Percentiles rank a stretch among this genome's conserved stretches.
Conservation (phyloP, 1,140 invertebrate species). For the Paraescarpia echinospica region DNA sequence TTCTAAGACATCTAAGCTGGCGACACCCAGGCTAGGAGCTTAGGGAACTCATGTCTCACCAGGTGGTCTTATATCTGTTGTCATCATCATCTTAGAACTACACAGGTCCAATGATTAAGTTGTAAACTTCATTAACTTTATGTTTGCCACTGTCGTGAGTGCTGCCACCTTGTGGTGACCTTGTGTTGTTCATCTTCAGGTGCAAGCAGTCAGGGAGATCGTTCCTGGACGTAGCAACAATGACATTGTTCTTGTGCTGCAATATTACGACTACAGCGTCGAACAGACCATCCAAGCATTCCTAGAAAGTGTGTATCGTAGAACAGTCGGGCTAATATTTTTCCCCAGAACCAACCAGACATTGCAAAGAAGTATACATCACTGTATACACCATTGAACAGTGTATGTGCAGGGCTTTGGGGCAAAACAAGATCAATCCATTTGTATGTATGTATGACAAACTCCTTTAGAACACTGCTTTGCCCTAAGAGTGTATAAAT, state of each 20-base stretch:
- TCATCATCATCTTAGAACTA: not conserved
- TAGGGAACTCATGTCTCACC: too few species aligned
- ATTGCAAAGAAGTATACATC: not conserved
- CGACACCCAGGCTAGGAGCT: not conserved
- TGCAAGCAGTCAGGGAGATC: conserved; percentile 50
- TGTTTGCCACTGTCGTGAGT: not conserved
- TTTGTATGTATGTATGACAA: too few species aligned
- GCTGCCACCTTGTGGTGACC: not conserved
- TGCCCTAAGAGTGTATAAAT: too few species aligned
- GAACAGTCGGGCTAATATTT: not conserved
- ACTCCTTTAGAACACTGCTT: too few species aligned
- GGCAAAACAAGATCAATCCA: too few species aligned
- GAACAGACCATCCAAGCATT: conserved; percentile 53
- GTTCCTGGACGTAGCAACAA: conserved; percentile 50
- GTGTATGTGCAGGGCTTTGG: too few species aligned
- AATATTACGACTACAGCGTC: conserved; percentile 55
- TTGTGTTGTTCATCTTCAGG: conserved; percentile 34
- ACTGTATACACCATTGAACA: too few species aligned
- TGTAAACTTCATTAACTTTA: not conserved
- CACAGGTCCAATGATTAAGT: too few species aligned
- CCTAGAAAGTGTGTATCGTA: conserved; percentile 44
- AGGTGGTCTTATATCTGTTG: not conserved
- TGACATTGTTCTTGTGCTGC: conserved; percentile 53
- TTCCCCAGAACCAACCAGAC: not conserved
- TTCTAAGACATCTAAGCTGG: not conserved